Conservation (phyloP, 92 coral and sea anemone genomes). For the Bergia sp. region DNA sequence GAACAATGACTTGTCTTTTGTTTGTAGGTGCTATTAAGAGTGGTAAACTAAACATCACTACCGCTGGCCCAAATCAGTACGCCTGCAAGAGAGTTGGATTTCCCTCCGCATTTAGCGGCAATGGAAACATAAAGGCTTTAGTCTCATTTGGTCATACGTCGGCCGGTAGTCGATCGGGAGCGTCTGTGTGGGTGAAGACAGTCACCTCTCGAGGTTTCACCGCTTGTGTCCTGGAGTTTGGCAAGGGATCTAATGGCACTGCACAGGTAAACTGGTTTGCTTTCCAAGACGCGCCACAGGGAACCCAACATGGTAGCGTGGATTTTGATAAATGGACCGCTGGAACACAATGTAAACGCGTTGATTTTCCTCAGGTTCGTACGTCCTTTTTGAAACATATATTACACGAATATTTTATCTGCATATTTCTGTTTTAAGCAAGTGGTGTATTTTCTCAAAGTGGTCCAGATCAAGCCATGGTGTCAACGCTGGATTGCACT, state of each 20-base stretch:
- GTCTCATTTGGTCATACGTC: conserved; percentile 25
- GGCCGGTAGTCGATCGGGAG: conserved; percentile 29
- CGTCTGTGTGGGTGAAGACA: conserved; percentile 43
- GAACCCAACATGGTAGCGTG: conserved; percentile 43
- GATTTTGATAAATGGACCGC: conserved; percentile 43
- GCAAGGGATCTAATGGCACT: conserved; percentile 37
- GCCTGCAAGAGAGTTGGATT: conserved; percentile 22
- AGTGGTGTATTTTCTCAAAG: no score
- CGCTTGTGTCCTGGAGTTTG: conserved; percentile 40
- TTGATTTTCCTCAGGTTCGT: conserved; percentile 37
- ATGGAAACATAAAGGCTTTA: conserved; percentile 25
- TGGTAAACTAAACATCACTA: conserved; percentile 30
- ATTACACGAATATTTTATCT: background rate
- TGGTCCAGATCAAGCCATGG: background rate
- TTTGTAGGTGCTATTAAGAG: conserved; percentile 3
- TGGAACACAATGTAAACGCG: conserved; percentile 46
- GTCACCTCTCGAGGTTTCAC: conserved; percentile 41
- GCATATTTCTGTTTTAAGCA: no score
- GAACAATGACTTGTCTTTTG: background rate
- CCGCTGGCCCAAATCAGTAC: background rate
- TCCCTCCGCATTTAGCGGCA: conserved; percentile 20
- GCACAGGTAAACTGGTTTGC: conserved; percentile 47
- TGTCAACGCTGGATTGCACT: no score
- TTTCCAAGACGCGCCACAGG: conserved; percentile 33
- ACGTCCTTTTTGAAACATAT: background rate